Evolutionary conservation across 1,140 invertebrate species (phyloP).

Genomic region (roundworm (Caenorhabditis elegans)): WBcel235 BX284602.5:6200001-6200500

Average conservation of each 20-base stretch:
- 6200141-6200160: background rate
- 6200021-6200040: background rate
- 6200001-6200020: background rate
- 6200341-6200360: background rate
- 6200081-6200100: background rate
- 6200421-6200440: background rate
- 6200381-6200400: background rate
- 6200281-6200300: background rate
- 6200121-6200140: no score
- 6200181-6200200: background rate
- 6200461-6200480: background rate
- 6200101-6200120: background rate
- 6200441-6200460: no score
- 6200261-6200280: background rate
- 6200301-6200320: constrained; percentile 2
- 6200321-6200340: background rate
- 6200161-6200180: background rate
- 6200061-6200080: background rate
- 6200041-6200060: background rate
- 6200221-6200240: background rate
- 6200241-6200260: background rate
- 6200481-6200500: background rate
- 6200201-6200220: background rate
- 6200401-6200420: background rate
- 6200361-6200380: background rate